Evolutionary conservation across 2,888 invertebrate genomes (phyloP).

Genomic region (Protophormia terraenovae): DNA sequence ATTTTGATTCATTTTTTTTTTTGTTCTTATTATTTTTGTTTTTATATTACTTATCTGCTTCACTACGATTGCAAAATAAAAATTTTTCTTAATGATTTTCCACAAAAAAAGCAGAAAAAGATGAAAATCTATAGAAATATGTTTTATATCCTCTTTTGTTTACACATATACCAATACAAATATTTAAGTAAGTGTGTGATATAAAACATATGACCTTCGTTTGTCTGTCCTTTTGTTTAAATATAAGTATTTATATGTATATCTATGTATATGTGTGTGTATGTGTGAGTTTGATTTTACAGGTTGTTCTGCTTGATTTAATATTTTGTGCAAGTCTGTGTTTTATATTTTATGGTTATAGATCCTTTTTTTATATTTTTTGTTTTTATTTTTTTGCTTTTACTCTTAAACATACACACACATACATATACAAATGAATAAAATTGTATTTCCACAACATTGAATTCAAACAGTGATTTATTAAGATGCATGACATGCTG

Average conservation of each 20-base stretch:
- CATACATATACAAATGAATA: neutral
- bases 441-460: constrained; percentile 47
- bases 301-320: constrained; percentile 55
- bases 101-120: neutral
- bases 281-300: constrained; percentile 15
- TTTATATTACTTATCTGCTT: neutral
- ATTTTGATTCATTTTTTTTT: neutral
- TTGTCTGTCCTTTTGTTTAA: neutral
- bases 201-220: constrained; percentile 42
- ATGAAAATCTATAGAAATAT: constrained; percentile 37
- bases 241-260: too few species aligned
- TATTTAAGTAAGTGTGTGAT: neutral
- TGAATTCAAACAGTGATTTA: constrained; percentile 55
- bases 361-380: neutral
- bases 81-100: constrained; percentile 37
- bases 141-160: constrained; percentile 14
- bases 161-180: neutral
- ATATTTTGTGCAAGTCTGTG: neutral
- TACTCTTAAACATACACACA: neutral
- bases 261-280: neutral
- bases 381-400: neutral
- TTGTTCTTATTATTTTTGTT: neutral
- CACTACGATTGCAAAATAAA: neutral
- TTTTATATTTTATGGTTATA: constrained; percentile 4
- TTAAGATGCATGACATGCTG: constrained; percentile 40